Evolutionary conservation across 2,797 vertebrate genomes (phyloP).

Genomic region (Myotis findleyi): DNA sequence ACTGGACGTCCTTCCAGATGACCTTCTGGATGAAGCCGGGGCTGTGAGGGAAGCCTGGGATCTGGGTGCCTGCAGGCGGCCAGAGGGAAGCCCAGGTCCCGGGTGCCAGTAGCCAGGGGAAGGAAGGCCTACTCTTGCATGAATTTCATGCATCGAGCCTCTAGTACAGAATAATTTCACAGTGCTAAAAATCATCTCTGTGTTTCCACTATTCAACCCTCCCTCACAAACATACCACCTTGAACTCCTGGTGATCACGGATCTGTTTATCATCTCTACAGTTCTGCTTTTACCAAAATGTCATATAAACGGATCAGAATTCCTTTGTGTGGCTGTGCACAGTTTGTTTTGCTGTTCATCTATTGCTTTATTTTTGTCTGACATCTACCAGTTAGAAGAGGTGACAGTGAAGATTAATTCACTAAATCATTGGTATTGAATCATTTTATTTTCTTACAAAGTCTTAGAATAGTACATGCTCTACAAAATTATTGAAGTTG

Average conservation of each 20-base stretch:
- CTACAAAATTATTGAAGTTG: background rate
- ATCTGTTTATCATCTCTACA: background rate
- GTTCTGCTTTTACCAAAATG: background rate
- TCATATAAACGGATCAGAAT: background rate
- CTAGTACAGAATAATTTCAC: background rate
- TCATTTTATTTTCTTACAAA: slow-evolving; percentile 27
- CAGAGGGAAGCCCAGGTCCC: too few species aligned
- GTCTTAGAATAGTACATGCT: background rate
- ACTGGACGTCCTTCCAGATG: too few species aligned
- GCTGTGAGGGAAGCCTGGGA: too few species aligned
- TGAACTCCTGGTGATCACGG: background rate
- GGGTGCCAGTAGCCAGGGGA: too few species aligned
- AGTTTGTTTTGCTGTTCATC: background rate
- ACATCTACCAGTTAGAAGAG: background rate
- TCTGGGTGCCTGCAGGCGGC: too few species aligned
- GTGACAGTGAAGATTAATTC: background rate
- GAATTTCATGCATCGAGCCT: too few species aligned
- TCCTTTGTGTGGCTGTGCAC: background rate
- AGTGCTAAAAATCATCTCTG: background rate
- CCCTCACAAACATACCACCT: background rate
- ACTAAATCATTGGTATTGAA: background rate
- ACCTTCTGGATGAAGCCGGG: too few species aligned
- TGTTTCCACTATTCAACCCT: background rate
- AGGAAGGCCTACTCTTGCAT: too few species aligned
- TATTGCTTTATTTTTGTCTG: slow-evolving; percentile 5